Evolutionary conservation across 2,888 invertebrate species (phyloP).

Genomic region (Linnaemya tessellans): DNA sequence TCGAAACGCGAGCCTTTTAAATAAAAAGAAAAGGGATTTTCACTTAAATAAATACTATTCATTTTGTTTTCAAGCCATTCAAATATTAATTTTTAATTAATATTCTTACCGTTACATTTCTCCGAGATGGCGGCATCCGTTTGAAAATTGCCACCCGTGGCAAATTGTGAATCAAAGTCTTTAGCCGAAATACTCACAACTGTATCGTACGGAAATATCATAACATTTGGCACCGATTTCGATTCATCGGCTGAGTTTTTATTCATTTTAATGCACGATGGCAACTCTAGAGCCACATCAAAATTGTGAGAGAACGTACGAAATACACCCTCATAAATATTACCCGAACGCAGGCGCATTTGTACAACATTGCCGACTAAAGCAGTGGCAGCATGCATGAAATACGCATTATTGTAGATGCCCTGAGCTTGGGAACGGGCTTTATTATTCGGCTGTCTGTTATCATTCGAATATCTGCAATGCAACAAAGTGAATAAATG

Average conservation of each 20-base stretch:
- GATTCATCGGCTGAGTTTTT: constrained; percentile 80
- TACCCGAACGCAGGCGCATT: constrained; percentile 92
- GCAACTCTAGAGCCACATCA: constrained; percentile 94
- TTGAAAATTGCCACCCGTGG: constrained; percentile 93
- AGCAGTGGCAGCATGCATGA: constrained; percentile 94
- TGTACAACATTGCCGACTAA: constrained; percentile 93
- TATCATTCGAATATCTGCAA: constrained; percentile 80
- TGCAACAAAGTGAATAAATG: constrained; percentile 15
- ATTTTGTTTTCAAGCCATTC: no score
- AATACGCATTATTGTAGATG: constrained; percentile 94
- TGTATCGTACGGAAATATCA: constrained; percentile 91
- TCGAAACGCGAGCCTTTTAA: constrained; percentile 80
- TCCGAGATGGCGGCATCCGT: constrained; percentile 94
- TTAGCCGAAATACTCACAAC: constrained; percentile 92
- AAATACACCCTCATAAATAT: constrained; percentile 94
- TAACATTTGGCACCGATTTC: constrained; percentile 80
- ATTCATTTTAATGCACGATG: constrained; percentile 86
- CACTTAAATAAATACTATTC: no score
- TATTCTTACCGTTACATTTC: constrained; percentile 89
- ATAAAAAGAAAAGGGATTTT: not conserved
- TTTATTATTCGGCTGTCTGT: constrained; percentile 76
- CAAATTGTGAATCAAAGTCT: constrained; percentile 95
- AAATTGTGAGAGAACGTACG: constrained; percentile 94
- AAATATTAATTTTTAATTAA: not conserved
- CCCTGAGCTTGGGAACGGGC: constrained; percentile 89